These are phyloP conservation scores for Micronisus gabar DNA, from an alignment of 2,113 vertebrate species.

Conservation along the genomic window DNA sequence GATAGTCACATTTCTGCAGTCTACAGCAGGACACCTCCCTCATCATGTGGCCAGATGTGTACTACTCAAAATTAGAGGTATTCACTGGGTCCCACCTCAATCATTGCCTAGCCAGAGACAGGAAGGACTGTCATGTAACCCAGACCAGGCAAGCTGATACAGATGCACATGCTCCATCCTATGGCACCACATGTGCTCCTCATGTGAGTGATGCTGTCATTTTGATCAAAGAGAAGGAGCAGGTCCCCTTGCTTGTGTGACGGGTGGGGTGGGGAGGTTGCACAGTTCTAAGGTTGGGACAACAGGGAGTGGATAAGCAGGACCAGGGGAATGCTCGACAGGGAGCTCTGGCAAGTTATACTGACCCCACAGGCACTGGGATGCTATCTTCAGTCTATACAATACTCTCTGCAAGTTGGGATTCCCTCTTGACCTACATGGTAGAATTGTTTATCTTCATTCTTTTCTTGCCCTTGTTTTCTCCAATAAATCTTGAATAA, in stretches of 20 bases:
- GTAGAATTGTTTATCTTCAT: not conserved
- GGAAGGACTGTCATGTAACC: not conserved
- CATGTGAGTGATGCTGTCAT: not conserved
- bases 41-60: too few relatives aligned
- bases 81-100: not conserved
- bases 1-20: not conserved
- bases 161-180: not conserved
- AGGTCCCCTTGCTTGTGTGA: not conserved
- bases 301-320: not conserved
- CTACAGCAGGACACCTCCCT: not conserved
- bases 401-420: not conserved
- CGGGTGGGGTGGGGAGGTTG: not conserved
- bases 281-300: not conserved
- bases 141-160: not conserved
- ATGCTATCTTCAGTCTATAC: not conserved
- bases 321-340: not conserved
- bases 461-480: not conserved
- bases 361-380: not conserved
- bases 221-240: not conserved
- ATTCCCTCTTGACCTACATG: not conserved
- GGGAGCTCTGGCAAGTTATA: not conserved
- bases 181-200: rapidly evolving
- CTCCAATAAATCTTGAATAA: not conserved
- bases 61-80: not conserved
- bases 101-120: not conserved